Conservation (phyloP, 2,888 invertebrate species). For the Subacronicta megacephala region DNA sequence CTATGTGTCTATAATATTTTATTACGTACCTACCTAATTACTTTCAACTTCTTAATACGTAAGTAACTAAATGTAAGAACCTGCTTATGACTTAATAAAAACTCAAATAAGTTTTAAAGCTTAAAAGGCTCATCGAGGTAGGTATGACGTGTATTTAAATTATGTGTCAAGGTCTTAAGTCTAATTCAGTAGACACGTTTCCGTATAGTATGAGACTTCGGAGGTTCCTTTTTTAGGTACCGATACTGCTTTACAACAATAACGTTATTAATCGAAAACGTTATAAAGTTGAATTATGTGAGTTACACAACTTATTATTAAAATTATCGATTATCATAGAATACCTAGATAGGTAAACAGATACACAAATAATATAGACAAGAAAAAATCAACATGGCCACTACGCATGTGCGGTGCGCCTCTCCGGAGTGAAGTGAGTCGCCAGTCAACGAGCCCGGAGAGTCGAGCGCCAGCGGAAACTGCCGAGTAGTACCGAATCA, state of each 20-base stretch:
- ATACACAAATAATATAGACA: constrained; percentile 56
- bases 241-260: no score
- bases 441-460: constrained; percentile 46
- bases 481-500: constrained; percentile 83
- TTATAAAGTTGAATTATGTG: constrained; percentile 36
- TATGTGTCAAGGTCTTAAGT: constrained; percentile 35
- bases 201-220: constrained; percentile 5
- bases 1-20: no score
- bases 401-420: constrained; percentile 74
- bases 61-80: no score
- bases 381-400: constrained; percentile 65
- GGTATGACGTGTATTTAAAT: constrained; percentile 18
- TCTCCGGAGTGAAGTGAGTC: constrained; percentile 66
- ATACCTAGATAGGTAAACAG: constrained; percentile 33
- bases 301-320: constrained; percentile 42
- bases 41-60: no score
- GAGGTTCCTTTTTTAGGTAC: constrained; percentile 11
- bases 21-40: no score
- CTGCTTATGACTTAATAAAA: no score
- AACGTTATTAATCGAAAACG: constrained; percentile 1
- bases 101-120: not conserved
- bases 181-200: constrained; percentile 23
- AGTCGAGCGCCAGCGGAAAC: constrained; percentile 72
- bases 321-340: constrained; percentile 53
- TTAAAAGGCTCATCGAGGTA: not conserved